These are phyloP conservation scores for Agonum fuliginosum DNA, from an alignment of 2,888 invertebrate genomes.

Conservation along the genomic window DNA sequence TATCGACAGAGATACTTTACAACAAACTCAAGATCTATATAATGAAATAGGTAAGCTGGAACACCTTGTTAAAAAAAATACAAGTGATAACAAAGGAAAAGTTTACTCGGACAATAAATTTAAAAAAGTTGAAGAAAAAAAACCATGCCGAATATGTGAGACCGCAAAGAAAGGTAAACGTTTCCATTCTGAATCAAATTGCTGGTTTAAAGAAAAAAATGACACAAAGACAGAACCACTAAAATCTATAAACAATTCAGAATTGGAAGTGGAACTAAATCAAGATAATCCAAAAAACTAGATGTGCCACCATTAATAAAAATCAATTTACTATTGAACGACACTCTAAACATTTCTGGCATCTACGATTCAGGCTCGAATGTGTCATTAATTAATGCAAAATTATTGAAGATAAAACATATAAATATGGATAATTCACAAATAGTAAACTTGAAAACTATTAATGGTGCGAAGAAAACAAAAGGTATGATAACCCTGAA, in stretches of 20 bases:
- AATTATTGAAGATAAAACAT: constrained; percentile 55
- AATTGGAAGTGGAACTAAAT: constrained; percentile 39
- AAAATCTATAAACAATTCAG: constrained; percentile 52
- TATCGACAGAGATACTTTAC: constrained; percentile 66
- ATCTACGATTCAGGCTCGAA: constrained; percentile 57
- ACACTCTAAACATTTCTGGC: constrained; percentile 47
- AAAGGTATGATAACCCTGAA: constrained; percentile 61
- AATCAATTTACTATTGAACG: no score
- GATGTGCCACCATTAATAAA: constrained; percentile 57
- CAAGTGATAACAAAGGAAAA: not conserved
- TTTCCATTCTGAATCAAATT: constrained; percentile 35
- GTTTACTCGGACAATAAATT: not conserved
- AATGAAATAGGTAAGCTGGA: constrained; percentile 66
- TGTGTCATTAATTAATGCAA: constrained; percentile 58
- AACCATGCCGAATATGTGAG: constrained; percentile 37
- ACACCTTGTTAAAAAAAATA: constrained; percentile 63
- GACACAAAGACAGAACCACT: constrained; percentile 16
- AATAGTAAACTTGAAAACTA: no score
- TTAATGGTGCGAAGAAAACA: constrained; percentile 62
- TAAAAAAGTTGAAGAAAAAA: constrained; percentile 37
- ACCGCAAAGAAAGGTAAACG: constrained; percentile 33
- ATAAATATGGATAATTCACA: constrained; percentile 47
- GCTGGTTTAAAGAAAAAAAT: constrained; percentile 54
- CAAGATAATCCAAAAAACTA: constrained; percentile 60
- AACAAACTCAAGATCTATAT: constrained; percentile 65